A percentile compares a stretch with the other conserved stretches of the same genome.
Conservation (phyloP, 2,888 invertebrate genomes). For the Synanthedon formicaeformis region DNA sequence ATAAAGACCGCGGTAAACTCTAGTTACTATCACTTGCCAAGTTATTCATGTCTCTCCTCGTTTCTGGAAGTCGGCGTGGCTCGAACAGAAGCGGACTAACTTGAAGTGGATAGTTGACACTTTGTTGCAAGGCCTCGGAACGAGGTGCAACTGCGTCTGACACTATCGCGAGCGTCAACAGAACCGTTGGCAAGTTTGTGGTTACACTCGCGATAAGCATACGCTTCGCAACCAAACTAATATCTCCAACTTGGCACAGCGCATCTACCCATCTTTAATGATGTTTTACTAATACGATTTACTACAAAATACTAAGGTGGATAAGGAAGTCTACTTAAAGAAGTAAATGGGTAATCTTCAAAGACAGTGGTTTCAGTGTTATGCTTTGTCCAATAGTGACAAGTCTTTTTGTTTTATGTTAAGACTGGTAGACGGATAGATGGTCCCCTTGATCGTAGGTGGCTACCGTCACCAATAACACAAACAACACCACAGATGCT, state of each 20-base stretch:
- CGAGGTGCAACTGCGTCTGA: conserved; percentile 35
- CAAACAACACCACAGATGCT: too few species aligned
- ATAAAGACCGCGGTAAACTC: conserved; percentile 10
- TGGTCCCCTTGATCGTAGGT: too few species aligned
- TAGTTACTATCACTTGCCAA: conserved; percentile 30
- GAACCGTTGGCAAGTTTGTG: conserved; percentile 21
- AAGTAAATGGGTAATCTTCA: too few species aligned
- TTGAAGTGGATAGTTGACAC: conserved; percentile 48
- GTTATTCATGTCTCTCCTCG: conserved; percentile 39
- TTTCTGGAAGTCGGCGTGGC: conserved; percentile 16
- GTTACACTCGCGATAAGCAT: conserved; percentile 28
- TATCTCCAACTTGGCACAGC: neutral
- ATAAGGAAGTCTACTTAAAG: too few species aligned
- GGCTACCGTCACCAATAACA: too few species aligned
- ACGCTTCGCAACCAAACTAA: neutral
- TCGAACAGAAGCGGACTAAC: conserved; percentile 12
- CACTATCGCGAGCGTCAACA: conserved; percentile 23
- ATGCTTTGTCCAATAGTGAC: too few species aligned
- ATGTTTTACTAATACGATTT: too few species aligned
- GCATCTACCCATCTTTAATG: neutral
- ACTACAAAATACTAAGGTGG: too few species aligned
- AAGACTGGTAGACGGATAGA: too few species aligned
- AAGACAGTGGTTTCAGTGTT: too few species aligned
- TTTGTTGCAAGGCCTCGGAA: conserved; percentile 46
- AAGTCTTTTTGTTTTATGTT: too few species aligned